These are phyloP conservation scores for Leistus spinibarbis DNA, from an alignment of 2,888 invertebrate genomes.

Conservation along the genomic window DNA sequence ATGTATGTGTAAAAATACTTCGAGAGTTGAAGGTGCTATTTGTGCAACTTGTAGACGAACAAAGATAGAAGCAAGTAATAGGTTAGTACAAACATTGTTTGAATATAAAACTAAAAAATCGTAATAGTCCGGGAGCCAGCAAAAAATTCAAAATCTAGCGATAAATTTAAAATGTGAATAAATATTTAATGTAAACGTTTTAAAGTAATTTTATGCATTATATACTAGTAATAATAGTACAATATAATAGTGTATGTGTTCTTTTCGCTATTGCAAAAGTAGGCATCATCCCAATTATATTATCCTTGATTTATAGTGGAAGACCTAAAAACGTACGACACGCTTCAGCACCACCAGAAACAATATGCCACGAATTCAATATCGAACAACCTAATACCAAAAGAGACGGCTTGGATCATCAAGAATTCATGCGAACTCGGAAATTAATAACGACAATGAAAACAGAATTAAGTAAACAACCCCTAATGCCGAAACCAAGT, in stretches of 20 bases:
- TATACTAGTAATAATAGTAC: too few species aligned
- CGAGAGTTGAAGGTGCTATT: background rate
- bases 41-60: background rate
- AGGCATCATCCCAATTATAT: too few species aligned
- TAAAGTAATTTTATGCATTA: too few species aligned
- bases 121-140: too few species aligned
- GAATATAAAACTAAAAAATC: too few species aligned
- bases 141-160: too few species aligned
- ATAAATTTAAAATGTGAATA: too few species aligned
- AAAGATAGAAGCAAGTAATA: background rate
- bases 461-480: background rate
- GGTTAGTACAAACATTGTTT: background rate
- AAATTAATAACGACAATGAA: background rate
- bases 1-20: background rate
- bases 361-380: background rate
- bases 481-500: background rate
- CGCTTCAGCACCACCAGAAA: background rate
- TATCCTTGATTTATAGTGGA: too few species aligned
- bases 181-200: too few species aligned
- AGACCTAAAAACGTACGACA: background rate
- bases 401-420: background rate
- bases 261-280: too few species aligned
- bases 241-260: too few species aligned
- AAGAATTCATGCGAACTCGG: background rate
- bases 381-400: background rate